Base-by-base conservation (phyloP, 2,888 invertebrate genomes). In the Dione vanillae region DNA sequence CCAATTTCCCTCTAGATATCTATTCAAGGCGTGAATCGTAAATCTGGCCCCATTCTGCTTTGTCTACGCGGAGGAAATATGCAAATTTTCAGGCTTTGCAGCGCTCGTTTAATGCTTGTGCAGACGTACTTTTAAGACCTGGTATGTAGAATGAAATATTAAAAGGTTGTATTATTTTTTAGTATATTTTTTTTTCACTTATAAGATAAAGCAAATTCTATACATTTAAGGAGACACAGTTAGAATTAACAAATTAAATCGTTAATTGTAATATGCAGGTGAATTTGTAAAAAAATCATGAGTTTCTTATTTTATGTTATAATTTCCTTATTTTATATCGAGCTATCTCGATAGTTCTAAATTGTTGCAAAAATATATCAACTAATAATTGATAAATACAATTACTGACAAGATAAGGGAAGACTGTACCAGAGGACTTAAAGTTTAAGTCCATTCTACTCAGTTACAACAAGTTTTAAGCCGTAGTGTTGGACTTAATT, bases 11-110 rank as follows among this genome's bases (percentile, higher is more conserved):
- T 61, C 56, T 66, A 66, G 43, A 56, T 56, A 58, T 61, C 41
- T 59, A 61, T 67, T 67, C 61, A 51, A 40, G 51, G 66, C 66
- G 67, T 68, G 67, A 68, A 68, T 68, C 61, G 61, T 68, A 68
- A 68, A 68, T 68, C 61, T 68, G 61, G 61, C 61, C 67, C 16
- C 41, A 68, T 68, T 61, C 67, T 51, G 67, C 67, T 61, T 68
- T 61, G 51, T 61, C 61, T 61, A 51, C 41, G 41, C 51, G 51
- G 59, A 51, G 67, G 59, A 67, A 67, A 67, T 67, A 67, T 67
- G 67, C 61, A 67, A 67, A 67, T 67, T 67, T 61, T 61, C 61
- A 61, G 51, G 47, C 61, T 67, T 67, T 61, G 51, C 67, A 61
- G 51, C 67, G 59, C 58, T 61, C 51, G 67, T 61, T 68, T 68